phyloP scores from a whole-genome alignment of 2,888 invertebrate genomes.

The Glaucopsyche alexis region DNA sequence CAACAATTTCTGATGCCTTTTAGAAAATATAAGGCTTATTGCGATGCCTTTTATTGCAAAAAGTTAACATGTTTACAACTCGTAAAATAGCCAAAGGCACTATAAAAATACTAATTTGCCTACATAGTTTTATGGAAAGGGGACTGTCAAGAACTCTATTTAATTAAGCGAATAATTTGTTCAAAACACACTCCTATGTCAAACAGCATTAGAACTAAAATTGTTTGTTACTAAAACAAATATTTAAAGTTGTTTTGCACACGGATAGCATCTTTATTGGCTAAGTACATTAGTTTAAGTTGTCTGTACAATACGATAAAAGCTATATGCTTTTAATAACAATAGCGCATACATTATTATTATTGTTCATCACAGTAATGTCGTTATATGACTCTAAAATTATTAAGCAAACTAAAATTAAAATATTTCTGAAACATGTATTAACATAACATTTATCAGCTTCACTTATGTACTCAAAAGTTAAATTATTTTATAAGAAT shows the following conservation, averaged over 20 bases:
- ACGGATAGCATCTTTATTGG: conserved; percentile 39
- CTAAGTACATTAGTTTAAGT: conserved; percentile 35
- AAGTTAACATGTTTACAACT: conserved; percentile 17
- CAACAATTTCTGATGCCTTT: background rate
- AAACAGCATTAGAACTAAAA: conserved; percentile 19
- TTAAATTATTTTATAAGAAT: no score
- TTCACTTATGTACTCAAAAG: no score
- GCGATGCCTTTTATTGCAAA: background rate
- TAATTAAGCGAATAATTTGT: conserved; percentile 10
- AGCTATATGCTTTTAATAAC: conserved; percentile 1
- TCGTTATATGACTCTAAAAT: no score
- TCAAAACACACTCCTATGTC: conserved; percentile 6
- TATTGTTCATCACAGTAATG: background rate
- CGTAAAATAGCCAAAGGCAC: conserved; percentile 12
- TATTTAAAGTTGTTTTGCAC: conserved; percentile 26
- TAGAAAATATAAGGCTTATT: background rate
- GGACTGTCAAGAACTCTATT: conserved; percentile 28
- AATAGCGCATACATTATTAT: background rate
- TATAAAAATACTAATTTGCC: conserved; percentile 26
- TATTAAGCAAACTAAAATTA: no score
- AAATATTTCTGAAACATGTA: no score
- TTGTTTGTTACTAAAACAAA: conserved; percentile 1
- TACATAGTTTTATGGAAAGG: conserved; percentile 21
- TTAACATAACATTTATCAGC: no score
- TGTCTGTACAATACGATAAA: conserved; percentile 9